Percentiles rank a stretch among this genome's conserved stretches.
Conservation (phyloP, 1,140 invertebrate species). For the Platyura marginata region DNA sequence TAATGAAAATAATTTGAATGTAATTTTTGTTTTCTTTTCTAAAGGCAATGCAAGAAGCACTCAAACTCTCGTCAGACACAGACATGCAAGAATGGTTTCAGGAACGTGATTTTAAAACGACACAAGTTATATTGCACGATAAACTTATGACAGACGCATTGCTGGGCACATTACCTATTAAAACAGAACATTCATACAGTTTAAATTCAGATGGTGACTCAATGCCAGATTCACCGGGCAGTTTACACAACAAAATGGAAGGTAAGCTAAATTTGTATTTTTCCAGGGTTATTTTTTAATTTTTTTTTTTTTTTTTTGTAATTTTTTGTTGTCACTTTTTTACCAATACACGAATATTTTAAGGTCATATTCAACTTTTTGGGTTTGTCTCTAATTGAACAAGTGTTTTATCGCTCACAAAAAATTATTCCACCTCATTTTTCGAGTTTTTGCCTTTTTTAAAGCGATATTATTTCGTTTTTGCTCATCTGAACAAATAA, state of each 20-base stretch:
- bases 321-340: no score
- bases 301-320: no score
- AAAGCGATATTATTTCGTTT: no score
- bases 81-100: constrained; percentile 36
- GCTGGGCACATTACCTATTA: constrained; percentile 53
- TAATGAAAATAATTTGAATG: no score
- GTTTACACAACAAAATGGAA: constrained; percentile 39
- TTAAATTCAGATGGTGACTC: constrained; percentile 47
- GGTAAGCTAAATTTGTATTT: constrained; percentile 32
- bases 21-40: constrained; percentile 14
- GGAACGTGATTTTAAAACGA: constrained; percentile 27
- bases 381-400: no score
- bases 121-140: constrained; percentile 47
- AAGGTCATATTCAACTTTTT: no score
- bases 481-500: no score
- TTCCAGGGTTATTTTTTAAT: no score
- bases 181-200: constrained; percentile 73
- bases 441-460: no score
- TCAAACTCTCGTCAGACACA: constrained; percentile 31
- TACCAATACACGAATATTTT: no score
- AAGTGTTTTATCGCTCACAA: no score
- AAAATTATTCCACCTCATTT: no score
- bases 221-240: constrained; percentile 36
- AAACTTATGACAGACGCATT: constrained; percentile 78
- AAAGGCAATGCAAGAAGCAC: constrained; percentile 40